A percentile compares a stretch with the other conserved stretches of the same genome.
These are phyloP conservation scores for Pipistrellus kuhlii DNA, from an alignment of 2,797 vertebrate genomes.

Conservation along the genomic window DNA sequence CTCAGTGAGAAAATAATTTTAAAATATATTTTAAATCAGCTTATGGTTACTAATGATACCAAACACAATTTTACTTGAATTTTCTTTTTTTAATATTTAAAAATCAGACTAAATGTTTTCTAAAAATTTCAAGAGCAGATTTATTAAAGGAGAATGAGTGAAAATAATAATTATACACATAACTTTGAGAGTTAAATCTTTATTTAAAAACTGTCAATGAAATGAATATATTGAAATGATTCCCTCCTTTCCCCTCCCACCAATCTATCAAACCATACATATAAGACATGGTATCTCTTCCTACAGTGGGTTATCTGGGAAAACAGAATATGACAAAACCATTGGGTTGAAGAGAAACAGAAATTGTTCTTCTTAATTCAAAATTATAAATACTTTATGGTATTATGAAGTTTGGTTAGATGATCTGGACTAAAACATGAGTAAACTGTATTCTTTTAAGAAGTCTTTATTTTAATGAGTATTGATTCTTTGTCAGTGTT, in stretches of 20 bases:
- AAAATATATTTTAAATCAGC: neutral
- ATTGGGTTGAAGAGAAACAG: neutral
- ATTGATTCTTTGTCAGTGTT: neutral
- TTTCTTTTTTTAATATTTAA: neutral
- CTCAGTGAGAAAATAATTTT: neutral
- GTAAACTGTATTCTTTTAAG: neutral
- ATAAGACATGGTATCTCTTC: neutral
- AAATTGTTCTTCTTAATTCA: neutral
- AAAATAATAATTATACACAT: neutral
- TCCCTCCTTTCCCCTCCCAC: accelerated
- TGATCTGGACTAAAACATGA: neutral
- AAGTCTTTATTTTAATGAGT: neutral
- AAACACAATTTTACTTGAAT: neutral
- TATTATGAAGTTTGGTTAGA: neutral
- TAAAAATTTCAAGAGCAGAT: neutral
- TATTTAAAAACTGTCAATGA: neutral
- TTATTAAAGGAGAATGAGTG: neutral
- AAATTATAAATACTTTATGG: neutral
- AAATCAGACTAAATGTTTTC: neutral
- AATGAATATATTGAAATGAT: neutral
- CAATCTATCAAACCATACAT: neutral
- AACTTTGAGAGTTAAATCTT: neutral
- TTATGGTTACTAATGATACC: neutral
- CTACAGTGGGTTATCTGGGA: neutral
- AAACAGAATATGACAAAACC: neutral